phyloP scores from a whole-genome alignment of 2,113 vertebrate genomes.

The Lasiurus borealis region DNA sequence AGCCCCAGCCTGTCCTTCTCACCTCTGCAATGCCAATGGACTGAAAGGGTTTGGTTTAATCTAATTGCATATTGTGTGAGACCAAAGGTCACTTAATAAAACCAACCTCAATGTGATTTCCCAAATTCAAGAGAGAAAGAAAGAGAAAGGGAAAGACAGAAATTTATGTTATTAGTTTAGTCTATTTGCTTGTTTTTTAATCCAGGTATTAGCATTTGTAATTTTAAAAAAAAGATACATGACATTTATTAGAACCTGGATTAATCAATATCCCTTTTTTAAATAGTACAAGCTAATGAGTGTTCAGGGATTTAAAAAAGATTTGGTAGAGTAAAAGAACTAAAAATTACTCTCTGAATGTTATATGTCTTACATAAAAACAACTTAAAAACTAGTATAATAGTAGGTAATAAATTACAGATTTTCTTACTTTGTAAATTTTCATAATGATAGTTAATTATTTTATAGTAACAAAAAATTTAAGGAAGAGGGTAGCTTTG shows the following conservation, averaged over 20 bases:
- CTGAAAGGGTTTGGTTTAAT: background rate
- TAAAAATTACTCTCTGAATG: slow-evolving; percentile 69
- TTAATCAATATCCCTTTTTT: slow-evolving; percentile 81
- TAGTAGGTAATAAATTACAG: background rate
- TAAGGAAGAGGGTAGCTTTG: background rate
- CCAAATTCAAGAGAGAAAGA: background rate
- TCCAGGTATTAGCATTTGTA: slow-evolving; percentile 54
- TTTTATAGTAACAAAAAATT: slow-evolving; percentile 33
- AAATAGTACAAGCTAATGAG: slow-evolving; percentile 73
- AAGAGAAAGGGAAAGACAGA: background rate
- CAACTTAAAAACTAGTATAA: background rate
- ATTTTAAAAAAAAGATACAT: slow-evolving; percentile 48
- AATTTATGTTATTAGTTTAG: slow-evolving; percentile 58
- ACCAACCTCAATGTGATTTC: background rate
- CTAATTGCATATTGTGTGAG: background rate
- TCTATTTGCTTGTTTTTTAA: slow-evolving; percentile 68
- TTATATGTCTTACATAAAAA: slow-evolving; percentile 59
- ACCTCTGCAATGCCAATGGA: background rate
- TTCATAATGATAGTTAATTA: slow-evolving; percentile 24
- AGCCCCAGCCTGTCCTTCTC: background rate
- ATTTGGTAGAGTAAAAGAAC: slow-evolving; percentile 66
- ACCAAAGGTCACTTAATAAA: background rate
- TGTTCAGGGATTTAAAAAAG: slow-evolving; percentile 57
- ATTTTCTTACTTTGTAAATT: slow-evolving; percentile 16
- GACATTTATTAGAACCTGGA: slow-evolving; percentile 73